phyloP scores from a whole-genome alignment of 1,140 invertebrate species.

The Lutraria rhynchaena region DNA sequence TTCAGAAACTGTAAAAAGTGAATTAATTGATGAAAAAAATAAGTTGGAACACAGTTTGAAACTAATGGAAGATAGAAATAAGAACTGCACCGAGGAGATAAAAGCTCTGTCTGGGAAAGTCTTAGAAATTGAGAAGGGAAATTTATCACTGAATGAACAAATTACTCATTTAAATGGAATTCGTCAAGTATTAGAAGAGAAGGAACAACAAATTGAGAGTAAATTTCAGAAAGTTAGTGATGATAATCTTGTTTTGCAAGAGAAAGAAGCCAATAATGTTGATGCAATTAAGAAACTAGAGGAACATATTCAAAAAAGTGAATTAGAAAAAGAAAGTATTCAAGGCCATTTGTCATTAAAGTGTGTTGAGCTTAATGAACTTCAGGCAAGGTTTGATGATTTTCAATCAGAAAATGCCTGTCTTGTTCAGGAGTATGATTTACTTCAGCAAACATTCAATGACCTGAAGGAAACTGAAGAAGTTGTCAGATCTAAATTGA shows the following conservation, averaged over 20 bases:
- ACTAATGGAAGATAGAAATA: constrained; percentile 5
- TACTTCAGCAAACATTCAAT: constrained; percentile 55
- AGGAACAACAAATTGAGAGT: constrained; percentile 30
- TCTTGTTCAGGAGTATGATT: constrained; percentile 53
- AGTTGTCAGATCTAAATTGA: constrained; percentile 51
- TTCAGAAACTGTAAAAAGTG: background rate
- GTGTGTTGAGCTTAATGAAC: constrained; percentile 53
- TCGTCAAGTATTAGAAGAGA: background rate
- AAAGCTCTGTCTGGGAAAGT: background rate
- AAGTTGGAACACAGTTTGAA: background rate
- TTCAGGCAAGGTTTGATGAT: constrained; percentile 53
- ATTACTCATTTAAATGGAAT: constrained; percentile 4
- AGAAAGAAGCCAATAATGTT: constrained; percentile 44
- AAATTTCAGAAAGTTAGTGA: constrained; percentile 32
- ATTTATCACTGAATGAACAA: background rate
- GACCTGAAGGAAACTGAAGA: constrained; percentile 56
- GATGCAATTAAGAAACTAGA: constrained; percentile 49
- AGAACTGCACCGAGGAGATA: constrained; percentile 22
- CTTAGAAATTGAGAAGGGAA: background rate
- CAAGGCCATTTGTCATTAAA: constrained; percentile 42
- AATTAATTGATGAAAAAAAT: constrained; percentile 29
- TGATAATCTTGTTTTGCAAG: constrained; percentile 43
- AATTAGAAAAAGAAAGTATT: constrained; percentile 53
- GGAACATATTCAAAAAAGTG: constrained; percentile 48
- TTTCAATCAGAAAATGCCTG: constrained; percentile 55